Conservation (phyloP, 2,113 vertebrate species). For the Mormoops blainvillei region DNA sequence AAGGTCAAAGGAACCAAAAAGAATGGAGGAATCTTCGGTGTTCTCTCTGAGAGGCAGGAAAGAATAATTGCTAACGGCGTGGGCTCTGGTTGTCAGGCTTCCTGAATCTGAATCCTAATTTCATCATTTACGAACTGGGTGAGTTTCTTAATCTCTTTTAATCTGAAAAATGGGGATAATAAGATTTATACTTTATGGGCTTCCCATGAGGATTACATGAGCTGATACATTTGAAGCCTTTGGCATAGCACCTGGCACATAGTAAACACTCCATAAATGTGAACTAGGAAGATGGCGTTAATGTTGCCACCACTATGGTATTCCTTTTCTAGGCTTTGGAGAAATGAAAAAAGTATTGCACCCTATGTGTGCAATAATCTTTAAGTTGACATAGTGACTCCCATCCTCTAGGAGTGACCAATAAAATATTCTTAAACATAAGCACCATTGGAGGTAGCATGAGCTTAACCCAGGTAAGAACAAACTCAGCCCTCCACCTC, state of each 20-base stretch:
- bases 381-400: background rate
- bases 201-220: background rate
- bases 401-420: background rate
- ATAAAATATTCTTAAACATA: background rate
- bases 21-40: background rate
- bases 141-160: background rate
- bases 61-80: background rate
- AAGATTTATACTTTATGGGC: background rate
- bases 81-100: background rate
- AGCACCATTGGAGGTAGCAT: background rate
- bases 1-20: background rate
- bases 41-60: background rate
- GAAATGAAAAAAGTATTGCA: background rate
- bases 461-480: background rate
- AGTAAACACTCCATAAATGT: background rate
- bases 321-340: background rate
- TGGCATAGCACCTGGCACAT: background rate
- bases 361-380: background rate
- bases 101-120: background rate
- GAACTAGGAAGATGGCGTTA: no score
- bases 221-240: background rate
- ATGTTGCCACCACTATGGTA: background rate
- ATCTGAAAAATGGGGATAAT: background rate
- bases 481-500: background rate
- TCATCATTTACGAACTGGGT: background rate